Percentiles rank a stretch among this genome's conserved stretches.
Evolutionary conservation across 2,113 vertebrate genomes (phyloP).

Genomic region (Rhinopithecus roxellana): DNA sequence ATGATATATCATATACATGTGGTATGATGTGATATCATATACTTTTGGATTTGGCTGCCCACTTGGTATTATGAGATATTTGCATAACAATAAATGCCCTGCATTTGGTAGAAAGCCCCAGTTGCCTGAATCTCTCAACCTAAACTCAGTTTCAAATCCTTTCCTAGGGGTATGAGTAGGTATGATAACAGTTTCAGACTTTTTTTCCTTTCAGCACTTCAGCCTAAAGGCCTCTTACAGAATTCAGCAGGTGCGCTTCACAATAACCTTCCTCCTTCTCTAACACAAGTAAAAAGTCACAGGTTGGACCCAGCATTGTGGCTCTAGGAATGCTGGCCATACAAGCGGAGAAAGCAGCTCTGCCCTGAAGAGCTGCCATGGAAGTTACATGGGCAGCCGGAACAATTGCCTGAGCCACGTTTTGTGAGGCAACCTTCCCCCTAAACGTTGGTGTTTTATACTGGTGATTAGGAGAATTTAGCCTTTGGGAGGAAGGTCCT

Average conservation of each 20-base stretch:
- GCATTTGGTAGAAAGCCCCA: not conserved
- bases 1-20: not conserved
- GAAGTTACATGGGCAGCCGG: not conserved
- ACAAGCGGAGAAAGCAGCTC: not conserved
- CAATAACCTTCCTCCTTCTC: not conserved
- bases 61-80: slow-evolving; percentile 48
- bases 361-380: not conserved
- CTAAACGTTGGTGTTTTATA: slow-evolving; percentile 2
- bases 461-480: slow-evolving; percentile 32
- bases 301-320: slow-evolving; percentile 11
- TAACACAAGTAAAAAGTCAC: slow-evolving; percentile 20
- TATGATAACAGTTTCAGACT: not conserved
- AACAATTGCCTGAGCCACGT: not conserved
- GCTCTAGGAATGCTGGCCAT: not conserved
- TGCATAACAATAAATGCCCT: not conserved
- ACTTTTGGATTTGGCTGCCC: slow-evolving; percentile 5
- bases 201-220: not conserved
- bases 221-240: not conserved
- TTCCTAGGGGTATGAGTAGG: not conserved
- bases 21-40: not conserved
- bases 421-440: not conserved
- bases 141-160: slow-evolving; percentile 23
- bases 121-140: not conserved
- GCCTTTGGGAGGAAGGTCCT: slow-evolving; percentile 36
- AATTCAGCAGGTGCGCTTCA: not conserved